Evolutionary conservation across 2,888 invertebrate species (phyloP).

Genomic region (Prenolepis imparis): DNA sequence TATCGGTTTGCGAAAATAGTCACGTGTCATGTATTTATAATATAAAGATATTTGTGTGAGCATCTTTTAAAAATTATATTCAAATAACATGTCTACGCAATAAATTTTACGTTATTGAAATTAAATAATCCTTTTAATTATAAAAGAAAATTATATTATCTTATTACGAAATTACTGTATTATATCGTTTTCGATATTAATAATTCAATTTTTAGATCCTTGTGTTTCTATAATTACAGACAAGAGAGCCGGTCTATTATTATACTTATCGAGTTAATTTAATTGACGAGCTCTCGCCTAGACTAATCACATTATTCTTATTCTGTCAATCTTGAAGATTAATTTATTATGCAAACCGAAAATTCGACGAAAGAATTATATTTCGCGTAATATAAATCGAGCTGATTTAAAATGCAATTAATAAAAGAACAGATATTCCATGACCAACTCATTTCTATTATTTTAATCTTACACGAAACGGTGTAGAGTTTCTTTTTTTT

Average conservation of each 20-base stretch:
- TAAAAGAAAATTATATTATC: too few species aligned
- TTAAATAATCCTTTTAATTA: background rate
- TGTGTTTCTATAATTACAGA: background rate
- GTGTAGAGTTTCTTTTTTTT: background rate
- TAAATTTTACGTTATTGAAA: conserved; percentile 14
- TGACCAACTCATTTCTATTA: background rate
- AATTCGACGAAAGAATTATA: background rate
- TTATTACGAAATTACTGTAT: background rate
- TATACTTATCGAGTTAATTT: background rate
- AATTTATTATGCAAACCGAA: background rate
- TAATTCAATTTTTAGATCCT: background rate
- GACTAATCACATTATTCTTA: background rate
- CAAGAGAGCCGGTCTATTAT: background rate
- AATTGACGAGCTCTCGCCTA: background rate
- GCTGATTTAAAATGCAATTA: background rate
- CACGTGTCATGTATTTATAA: background rate
- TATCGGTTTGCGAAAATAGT: background rate
- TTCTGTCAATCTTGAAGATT: background rate
- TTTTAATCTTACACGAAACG: background rate
- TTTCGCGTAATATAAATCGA: background rate
- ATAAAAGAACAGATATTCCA: background rate
- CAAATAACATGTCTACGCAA: background rate
- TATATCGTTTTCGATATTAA: background rate
- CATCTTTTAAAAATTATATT: background rate
- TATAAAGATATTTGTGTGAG: background rate